Evolutionary conservation across 2,113 vertebrate species (phyloP), one percentile per base, ranked within the genome.

Genomic region (Plestiodon gilberti): DNA sequence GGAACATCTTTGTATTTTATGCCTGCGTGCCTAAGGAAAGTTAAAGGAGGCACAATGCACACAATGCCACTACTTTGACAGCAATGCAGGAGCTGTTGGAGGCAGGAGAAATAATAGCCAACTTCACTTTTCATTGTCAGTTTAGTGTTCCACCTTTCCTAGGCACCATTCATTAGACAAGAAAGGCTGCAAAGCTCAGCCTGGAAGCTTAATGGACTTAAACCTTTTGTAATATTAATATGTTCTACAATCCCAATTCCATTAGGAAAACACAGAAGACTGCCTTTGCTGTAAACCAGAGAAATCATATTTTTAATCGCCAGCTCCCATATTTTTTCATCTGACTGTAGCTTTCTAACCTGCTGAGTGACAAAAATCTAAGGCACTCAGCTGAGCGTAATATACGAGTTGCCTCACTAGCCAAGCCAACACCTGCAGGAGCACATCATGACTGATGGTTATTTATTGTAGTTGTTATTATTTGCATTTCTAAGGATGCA

Each of bases 1-100:
- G 89, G 92, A 94, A 93, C 94, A 94, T 94, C 89, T 94, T 91
- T 86, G 87, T 93, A 91, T 93, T 94, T 95, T 91, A 91, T 94
- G 94, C 93, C 91, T 83, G 91, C 20, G 20, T 78, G 90, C 93
- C 93, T 93, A 87, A 91, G 38, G 70, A 67, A 79, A 89, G 89
- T 71, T 92, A 89, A 91, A 93, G 87, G 86, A 91, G 71, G 86
- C 33, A 71, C 83, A 85, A 11, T 11, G n/a, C 73, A 75, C 89
- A 86, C 75, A 61, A 86, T 74, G 48, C 83, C 52, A 48, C 48
- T 65, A 70, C 90, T 89, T 65, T 90, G 92, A 93, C 83, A 93
- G 87, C 64, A 90, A 80, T 33, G 74, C 3, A 76, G 78, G 65
- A 89, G 78, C 43, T 89, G 74, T 84, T 91, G 79, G n/a, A 90